phyloP scores from a whole-genome alignment of 2,888 invertebrate species.

The Orthonevra nobilis region DNA sequence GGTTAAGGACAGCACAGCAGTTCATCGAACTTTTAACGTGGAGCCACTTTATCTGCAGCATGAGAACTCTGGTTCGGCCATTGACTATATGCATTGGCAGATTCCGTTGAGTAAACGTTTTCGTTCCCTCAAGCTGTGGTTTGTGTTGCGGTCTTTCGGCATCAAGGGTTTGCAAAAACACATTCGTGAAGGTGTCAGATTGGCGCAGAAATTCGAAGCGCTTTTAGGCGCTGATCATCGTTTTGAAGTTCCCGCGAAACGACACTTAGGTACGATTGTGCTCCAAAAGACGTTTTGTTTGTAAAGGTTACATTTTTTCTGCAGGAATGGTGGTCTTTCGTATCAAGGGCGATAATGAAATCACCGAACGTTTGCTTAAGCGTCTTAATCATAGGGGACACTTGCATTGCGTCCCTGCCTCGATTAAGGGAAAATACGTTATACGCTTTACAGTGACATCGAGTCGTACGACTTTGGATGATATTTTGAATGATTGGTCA shows the following conservation, averaged over 20 bases:
- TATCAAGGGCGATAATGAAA: conserved; percentile 89
- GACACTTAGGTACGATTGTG: conserved; percentile 83
- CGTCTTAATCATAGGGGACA: conserved; percentile 92
- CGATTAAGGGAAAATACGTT: conserved; percentile 93
- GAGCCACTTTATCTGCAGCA: conserved; percentile 98
- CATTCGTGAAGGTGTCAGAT: conserved; percentile 92
- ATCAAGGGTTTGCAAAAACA: conserved; percentile 95
- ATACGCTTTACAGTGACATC: conserved; percentile 96
- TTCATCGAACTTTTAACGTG: conserved; percentile 98
- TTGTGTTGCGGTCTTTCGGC: conserved; percentile 96
- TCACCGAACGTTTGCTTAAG: conserved; percentile 94
- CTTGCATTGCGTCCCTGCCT: conserved; percentile 96
- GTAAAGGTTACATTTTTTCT: conserved; percentile 33
- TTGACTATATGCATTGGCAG: conserved; percentile 99
- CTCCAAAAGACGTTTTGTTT: neutral
- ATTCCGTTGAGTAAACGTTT: conserved; percentile 96
- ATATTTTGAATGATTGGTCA: conserved; percentile 91
- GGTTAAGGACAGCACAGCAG: conserved; percentile 95
- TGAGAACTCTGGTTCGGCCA: conserved; percentile 97
- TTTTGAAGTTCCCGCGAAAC: conserved; percentile 93
- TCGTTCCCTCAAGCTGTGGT: conserved; percentile 96
- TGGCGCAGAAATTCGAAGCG: conserved; percentile 95
- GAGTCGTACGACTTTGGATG: conserved; percentile 88
- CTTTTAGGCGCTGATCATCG: conserved; percentile 90
- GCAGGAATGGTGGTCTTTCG: conserved; percentile 94